Base-by-base conservation (phyloP, 2,797 vertebrate genomes). In the Triplophysa bombifrons region DNA sequence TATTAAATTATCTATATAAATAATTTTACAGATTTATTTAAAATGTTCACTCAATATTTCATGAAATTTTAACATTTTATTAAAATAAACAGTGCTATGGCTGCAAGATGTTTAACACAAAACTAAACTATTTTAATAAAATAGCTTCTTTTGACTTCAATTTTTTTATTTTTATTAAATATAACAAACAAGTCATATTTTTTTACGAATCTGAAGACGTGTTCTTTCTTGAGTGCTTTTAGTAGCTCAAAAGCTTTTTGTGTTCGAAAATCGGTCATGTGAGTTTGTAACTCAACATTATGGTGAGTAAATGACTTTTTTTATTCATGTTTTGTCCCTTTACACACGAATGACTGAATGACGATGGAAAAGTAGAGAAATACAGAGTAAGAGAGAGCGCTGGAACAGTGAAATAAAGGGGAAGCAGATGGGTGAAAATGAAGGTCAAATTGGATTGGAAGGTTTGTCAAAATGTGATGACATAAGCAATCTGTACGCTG, bases 391-490 rank as follows among this genome's bases (percentile, higher is more conserved):
- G 61, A 85, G 84, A 86, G 82, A 85, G 87, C 85, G 81, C 71
- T 84, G 85, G 76, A 86, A 76, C 78, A 79, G 84, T 88, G 88
- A 90, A 88, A 93, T 93, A 94, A 90, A 93, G 92, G 88, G 88
- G 91, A 93, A 95, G 93, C 95, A 96, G 95, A 97, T 96, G 96
- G 95, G 93, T 95, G 94, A 95, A 95, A 94, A 98, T 94, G 94
- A 96, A 96, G 95, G 96, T 97, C 95, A 96, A 91, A 96, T 95
- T 94, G 94, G 94, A 96, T 95, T 94, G 93, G 96, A 95, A 97
- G 95, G 95, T 98, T 97, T 97, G 96, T 97, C 96, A 96, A 95
- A 96, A 97, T 94, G 93, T 95, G 94, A 96, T 97, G 96, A 97
- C 95, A 98, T 95, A 93, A 94, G 95, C 95, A 97, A 96, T 97